Evolutionary conservation across 2,113 vertebrate species (phyloP).

Genomic region (Cercocebus atys): DNA sequence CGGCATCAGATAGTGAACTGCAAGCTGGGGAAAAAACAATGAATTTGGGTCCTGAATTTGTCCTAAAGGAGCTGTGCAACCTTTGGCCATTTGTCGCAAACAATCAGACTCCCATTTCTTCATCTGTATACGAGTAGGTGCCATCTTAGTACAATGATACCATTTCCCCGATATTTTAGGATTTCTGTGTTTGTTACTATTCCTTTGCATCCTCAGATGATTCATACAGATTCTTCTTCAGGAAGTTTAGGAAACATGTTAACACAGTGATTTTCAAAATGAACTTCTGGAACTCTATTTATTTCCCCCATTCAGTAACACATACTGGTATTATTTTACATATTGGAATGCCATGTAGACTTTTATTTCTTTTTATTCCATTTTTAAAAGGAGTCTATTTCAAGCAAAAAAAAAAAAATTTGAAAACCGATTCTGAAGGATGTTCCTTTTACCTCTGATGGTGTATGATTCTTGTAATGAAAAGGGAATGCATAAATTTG

Average conservation of each 20-base stretch:
- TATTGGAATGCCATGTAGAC: background rate
- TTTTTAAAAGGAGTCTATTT: background rate
- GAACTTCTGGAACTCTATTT: background rate
- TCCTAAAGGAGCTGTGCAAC: background rate
- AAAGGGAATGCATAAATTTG: background rate
- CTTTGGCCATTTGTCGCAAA: background rate
- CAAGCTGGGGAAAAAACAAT: background rate
- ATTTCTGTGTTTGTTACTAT: background rate
- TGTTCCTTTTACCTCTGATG: background rate
- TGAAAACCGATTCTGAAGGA: background rate
- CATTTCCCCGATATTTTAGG: background rate
- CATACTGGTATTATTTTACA: background rate
- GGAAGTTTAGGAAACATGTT: conserved; percentile 1
- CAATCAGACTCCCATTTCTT: background rate
- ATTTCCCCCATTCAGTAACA: background rate
- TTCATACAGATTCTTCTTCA: background rate
- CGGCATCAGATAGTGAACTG: background rate
- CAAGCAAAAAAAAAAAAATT: background rate
- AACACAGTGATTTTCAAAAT: background rate
- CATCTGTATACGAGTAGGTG: background rate
- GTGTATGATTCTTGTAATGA: background rate
- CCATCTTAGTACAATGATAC: background rate
- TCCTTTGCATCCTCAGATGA: background rate
- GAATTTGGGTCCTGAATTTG: background rate
- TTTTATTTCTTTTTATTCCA: background rate